These are phyloP conservation scores for Cossypha niveicapilla DNA, from an alignment of 2,797 vertebrate genomes.

Conservation along the genomic window DNA sequence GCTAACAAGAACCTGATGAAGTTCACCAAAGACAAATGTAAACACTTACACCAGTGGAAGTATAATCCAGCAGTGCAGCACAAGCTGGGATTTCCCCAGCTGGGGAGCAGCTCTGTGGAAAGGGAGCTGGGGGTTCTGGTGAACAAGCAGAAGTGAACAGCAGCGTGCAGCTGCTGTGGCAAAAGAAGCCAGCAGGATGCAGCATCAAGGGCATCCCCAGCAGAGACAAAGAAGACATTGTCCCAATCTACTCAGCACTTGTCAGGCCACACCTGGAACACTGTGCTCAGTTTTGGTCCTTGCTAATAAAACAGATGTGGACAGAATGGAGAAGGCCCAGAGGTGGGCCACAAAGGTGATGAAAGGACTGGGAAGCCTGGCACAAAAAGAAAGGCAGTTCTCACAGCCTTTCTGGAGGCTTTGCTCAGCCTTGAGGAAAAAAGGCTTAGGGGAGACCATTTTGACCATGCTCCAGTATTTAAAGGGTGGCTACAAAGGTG, in stretches of 20 bases:
- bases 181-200: not conserved
- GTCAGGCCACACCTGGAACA: not conserved
- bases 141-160: not conserved
- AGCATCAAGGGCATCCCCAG: not conserved
- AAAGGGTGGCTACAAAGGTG: not conserved
- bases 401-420: not conserved
- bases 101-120: not conserved
- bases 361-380: not conserved
- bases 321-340: not conserved
- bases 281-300: too few species aligned
- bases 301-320: not conserved
- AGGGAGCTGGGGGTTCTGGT: not conserved
- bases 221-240: not conserved
- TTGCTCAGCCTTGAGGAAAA: not conserved
- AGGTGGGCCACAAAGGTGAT: not conserved
- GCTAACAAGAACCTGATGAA: not conserved
- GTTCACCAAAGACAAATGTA: not conserved
- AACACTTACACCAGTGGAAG: not conserved
- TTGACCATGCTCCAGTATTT: not conserved
- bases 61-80: not conserved
- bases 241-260: rapidly evolving
- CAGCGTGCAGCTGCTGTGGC: not conserved
- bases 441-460: not conserved
- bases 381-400: not conserved
- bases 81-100: not conserved